A percentile compares a stretch with the other conserved stretches of the same genome.
phyloP scores from a whole-genome alignment of 1,140 invertebrate genomes.

The Saxidomus purpurata region DNA sequence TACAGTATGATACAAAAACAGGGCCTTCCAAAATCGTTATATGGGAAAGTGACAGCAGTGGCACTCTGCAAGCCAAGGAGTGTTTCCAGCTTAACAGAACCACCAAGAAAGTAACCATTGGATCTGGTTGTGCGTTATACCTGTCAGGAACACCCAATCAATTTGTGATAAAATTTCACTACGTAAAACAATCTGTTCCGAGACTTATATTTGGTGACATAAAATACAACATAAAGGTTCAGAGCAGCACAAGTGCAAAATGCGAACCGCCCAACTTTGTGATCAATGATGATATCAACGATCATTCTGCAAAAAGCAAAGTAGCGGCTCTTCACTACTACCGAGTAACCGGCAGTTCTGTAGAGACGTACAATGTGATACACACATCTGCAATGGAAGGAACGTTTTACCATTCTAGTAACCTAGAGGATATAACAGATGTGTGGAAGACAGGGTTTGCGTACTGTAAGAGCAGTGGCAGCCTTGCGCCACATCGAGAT shows the following conservation, averaged over 20 bases:
- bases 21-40: slow-evolving; percentile 67
- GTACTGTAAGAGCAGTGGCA: slow-evolving; percentile 77
- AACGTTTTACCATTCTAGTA: slow-evolving; percentile 70
- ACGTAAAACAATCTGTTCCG: slow-evolving; percentile 70
- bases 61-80: slow-evolving; percentile 61
- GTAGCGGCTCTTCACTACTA: slow-evolving; percentile 72
- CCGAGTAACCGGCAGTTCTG: slow-evolving; percentile 53
- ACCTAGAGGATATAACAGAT: slow-evolving; percentile 74
- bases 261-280: slow-evolving; percentile 39
- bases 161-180: slow-evolving; percentile 74
- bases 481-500: slow-evolving; percentile 74
- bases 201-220: slow-evolving; percentile 81
- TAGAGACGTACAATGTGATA: slow-evolving; percentile 67
- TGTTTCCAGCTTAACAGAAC: slow-evolving; percentile 70
- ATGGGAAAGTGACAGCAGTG: slow-evolving; percentile 47
- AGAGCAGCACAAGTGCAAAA: neutral
- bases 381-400: slow-evolving; percentile 29
- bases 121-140: neutral
- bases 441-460: slow-evolving; percentile 82
- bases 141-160: slow-evolving; percentile 10
- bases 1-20: slow-evolving; percentile 65
- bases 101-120: slow-evolving; percentile 55
- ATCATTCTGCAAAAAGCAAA: slow-evolving; percentile 21
- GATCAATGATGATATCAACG: slow-evolving; percentile 61
- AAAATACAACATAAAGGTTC: slow-evolving; percentile 69